Evolutionary conservation across 2,797 vertebrate genomes (phyloP).

Genomic region (Meda fulgida): DNA sequence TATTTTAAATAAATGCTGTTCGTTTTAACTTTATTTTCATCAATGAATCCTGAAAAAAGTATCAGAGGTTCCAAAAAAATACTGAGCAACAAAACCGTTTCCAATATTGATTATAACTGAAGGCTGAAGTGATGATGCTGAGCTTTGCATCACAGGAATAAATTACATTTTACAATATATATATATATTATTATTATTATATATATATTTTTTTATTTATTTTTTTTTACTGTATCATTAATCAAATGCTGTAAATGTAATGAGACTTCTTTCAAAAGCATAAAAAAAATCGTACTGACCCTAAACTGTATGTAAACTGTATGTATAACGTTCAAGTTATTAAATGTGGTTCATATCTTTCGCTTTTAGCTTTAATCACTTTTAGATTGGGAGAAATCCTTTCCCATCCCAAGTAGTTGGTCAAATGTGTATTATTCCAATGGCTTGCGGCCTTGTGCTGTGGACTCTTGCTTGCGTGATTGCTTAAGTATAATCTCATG

Average conservation of each 20-base stretch:
- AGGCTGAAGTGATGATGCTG: neutral
- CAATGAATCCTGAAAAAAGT: too few species aligned
- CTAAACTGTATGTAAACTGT: too few species aligned
- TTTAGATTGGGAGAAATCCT: neutral
- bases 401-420: neutral
- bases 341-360: neutral
- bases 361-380: neutral
- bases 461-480: neutral
- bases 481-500: slow-evolving; percentile 12
- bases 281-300: neutral
- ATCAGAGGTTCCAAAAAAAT: too few species aligned
- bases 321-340: neutral
- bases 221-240: neutral
- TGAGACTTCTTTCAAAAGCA: neutral
- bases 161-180: neutral
- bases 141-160: neutral
- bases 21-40: too few species aligned
- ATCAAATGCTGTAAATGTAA: neutral
- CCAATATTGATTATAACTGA: too few species aligned
- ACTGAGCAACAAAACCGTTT: too few species aligned
- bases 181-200: too few species aligned
- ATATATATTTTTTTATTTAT: too few species aligned
- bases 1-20: too few species aligned
- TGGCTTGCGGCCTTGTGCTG: neutral
- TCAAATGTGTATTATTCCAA: neutral